Percentiles rank a stretch among this genome's conserved stretches.
Evolutionary conservation across 2,888 invertebrate species (phyloP).

Genomic region (Epinotia demarniana): DNA sequence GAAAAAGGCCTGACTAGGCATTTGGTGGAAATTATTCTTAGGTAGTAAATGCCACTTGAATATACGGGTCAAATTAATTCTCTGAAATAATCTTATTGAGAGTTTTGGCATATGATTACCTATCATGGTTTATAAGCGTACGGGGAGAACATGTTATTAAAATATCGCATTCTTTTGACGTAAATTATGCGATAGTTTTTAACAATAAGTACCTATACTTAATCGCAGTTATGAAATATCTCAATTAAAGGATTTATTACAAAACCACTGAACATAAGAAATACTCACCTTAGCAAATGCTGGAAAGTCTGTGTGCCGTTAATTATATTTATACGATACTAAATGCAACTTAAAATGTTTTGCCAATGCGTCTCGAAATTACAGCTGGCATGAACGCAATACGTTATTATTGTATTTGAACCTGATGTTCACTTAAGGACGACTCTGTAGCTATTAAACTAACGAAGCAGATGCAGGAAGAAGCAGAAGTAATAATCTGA

Average conservation of each 20-base stretch:
- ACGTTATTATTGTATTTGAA: slow-evolving; percentile 8
- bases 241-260: slow-evolving; percentile 28
- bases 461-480: slow-evolving; percentile 10
- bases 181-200: neutral
- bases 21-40: slow-evolving; percentile 6
- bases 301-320: slow-evolving; percentile 27
- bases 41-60: neutral
- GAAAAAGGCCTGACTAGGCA: slow-evolving; percentile 46
- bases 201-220: no score
- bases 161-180: neutral
- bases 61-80: neutral
- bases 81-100: neutral
- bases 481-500: slow-evolving; percentile 23
- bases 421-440: slow-evolving; percentile 5
- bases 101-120: neutral
- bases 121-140: neutral
- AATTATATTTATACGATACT: slow-evolving; percentile 24
- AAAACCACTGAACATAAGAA: slow-evolving; percentile 1
- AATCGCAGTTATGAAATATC: slow-evolving; percentile 20
- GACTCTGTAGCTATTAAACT: neutral
- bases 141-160: neutral
- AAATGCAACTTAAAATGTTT: neutral
- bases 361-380: neutral
- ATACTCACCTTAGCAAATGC: slow-evolving; percentile 21
- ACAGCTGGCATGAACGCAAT: neutral